A percentile compares a stretch with the other conserved stretches of the same genome.
Evolutionary conservation across 1,140 invertebrate species (phyloP).

Genomic region (Megathymus violae): DNA sequence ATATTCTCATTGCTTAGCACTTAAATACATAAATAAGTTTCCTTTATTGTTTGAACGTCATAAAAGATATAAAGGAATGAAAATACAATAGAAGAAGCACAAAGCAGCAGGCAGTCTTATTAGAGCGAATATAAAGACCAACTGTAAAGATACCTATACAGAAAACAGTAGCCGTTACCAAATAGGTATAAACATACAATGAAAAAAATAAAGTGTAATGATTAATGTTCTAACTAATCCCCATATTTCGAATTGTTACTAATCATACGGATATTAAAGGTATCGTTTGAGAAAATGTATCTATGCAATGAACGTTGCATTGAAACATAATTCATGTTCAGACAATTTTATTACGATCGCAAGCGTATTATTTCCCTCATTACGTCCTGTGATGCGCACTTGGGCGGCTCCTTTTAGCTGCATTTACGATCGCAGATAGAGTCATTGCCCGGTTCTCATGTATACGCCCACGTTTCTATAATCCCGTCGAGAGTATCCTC

Average conservation of each 20-base stretch:
- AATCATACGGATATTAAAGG: not conserved
- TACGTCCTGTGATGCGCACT: slow-evolving; percentile 16
- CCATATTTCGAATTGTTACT: not conserved
- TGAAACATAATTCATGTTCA: slow-evolving; percentile 17
- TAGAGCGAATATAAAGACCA: too few species aligned
- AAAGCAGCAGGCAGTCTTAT: too few species aligned
- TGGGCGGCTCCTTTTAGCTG: slow-evolving; percentile 25
- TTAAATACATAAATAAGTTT: too few species aligned
- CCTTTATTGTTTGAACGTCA: too few species aligned
- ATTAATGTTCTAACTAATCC: too few species aligned
- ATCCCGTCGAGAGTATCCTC: slow-evolving; percentile 26
- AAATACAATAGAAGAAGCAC: too few species aligned
- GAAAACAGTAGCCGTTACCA: too few species aligned
- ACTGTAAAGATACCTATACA: too few species aligned
- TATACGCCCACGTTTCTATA: slow-evolving; percentile 29
- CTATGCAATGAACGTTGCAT: slow-evolving; percentile 1
- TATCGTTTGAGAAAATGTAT: slow-evolving; percentile 1
- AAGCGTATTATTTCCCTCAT: slow-evolving; percentile 19
- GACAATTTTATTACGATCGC: slow-evolving; percentile 5
- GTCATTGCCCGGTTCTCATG: slow-evolving; percentile 25
- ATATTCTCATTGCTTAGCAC: too few species aligned
- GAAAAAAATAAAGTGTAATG: too few species aligned
- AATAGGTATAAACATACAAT: too few species aligned
- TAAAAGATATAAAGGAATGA: too few species aligned
- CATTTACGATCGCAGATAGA: slow-evolving; percentile 29